A percentile compares a stretch with the other conserved stretches of the same genome.
Conservation (phyloP, 2,797 vertebrate species). For the Phoeniculus purpureus region DNA sequence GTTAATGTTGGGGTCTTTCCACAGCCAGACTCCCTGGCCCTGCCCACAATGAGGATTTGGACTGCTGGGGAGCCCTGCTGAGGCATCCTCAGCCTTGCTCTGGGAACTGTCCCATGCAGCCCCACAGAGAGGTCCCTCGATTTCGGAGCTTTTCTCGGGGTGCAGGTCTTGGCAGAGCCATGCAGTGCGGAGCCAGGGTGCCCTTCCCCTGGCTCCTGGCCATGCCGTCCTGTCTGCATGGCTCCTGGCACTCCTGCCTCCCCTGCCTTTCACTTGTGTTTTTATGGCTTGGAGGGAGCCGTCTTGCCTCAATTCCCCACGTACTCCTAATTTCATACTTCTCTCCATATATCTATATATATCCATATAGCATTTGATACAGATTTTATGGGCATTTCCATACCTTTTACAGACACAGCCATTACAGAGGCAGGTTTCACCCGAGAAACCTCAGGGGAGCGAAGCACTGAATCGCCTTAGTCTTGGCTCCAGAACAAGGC, state of each 20-base stretch:
- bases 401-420: slow-evolving; percentile 81
- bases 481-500: slow-evolving; percentile 83
- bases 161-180: neutral
- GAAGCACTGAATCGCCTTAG: slow-evolving; percentile 77
- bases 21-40: neutral
- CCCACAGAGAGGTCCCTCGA: rapidly evolving
- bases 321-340: slow-evolving; percentile 80
- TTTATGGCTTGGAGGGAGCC: slow-evolving; percentile 78
- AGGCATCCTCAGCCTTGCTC: neutral
- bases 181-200: neutral
- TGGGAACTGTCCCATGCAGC: neutral
- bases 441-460: slow-evolving; percentile 80
- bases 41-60: rapidly evolving
- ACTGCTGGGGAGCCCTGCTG: neutral
- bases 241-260: slow-evolving; percentile 68
- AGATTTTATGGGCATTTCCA: slow-evolving; percentile 85
- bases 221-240: slow-evolving; percentile 60
- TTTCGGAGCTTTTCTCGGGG: neutral
- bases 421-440: slow-evolving; percentile 82
- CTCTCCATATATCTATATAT: slow-evolving; percentile 78
- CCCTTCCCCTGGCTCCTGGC: slow-evolving; percentile 32
- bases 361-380: slow-evolving; percentile 80
- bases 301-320: slow-evolving; percentile 72
- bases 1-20: neutral
- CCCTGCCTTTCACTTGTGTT: slow-evolving; percentile 70